Percentiles rank a stretch among this genome's conserved stretches.
Conservation (phyloP, 2,888 invertebrate genomes). For the Rhagophthalmus giganteus region DNA sequence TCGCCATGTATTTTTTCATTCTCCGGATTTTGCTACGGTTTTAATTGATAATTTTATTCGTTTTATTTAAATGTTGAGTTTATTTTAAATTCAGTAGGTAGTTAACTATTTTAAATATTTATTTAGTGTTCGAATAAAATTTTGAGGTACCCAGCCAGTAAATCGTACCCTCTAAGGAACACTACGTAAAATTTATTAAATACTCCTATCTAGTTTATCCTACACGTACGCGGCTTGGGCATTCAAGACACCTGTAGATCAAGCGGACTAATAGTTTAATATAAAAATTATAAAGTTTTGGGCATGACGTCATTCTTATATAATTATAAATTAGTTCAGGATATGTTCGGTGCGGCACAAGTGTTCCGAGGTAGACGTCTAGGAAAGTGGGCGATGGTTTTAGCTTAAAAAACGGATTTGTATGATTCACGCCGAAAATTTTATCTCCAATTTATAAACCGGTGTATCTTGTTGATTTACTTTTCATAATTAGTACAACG, state of each 20-base stretch:
- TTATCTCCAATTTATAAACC: too few species aligned
- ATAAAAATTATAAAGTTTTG: slow-evolving; percentile 32
- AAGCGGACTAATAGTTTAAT: slow-evolving; percentile 22
- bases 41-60: slow-evolving; percentile 17
- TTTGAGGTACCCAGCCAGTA: neutral
- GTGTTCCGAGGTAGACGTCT: neutral
- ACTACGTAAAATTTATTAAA: too few species aligned
- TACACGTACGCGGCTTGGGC: neutral
- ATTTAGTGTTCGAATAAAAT: neutral
- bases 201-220: neutral
- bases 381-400: too few species aligned
- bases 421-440: too few species aligned
- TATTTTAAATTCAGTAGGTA: too few species aligned
- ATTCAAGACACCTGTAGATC: slow-evolving; percentile 27
- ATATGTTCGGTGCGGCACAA: slow-evolving; percentile 19
- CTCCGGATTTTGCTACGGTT: slow-evolving; percentile 12
- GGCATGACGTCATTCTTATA: slow-evolving; percentile 33
- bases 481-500: too few species aligned
- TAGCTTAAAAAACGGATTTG: too few species aligned
- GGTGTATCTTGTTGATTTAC: too few species aligned
- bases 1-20: neutral
- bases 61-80: slow-evolving; percentile 17
- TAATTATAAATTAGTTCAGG: slow-evolving; percentile 20
- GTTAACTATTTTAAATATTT: too few species aligned
- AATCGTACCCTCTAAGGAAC: too few species aligned